Evolutionary conservation across 1,140 invertebrate genomes (phyloP).

Genomic region (Oryzaephilus surinamensis): DNA sequence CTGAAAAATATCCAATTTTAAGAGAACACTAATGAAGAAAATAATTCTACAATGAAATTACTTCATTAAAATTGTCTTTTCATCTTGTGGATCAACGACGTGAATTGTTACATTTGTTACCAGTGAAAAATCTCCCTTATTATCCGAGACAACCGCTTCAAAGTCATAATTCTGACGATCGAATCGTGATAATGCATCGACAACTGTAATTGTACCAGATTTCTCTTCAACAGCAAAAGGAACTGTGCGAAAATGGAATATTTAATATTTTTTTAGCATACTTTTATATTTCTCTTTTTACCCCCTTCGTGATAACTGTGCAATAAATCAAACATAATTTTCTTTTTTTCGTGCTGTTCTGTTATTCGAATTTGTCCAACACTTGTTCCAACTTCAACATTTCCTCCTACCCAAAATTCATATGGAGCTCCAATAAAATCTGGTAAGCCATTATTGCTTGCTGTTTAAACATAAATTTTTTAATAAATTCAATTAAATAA

Average conservation of each 20-base stretch:
- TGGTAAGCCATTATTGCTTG: constrained; percentile 43
- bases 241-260: constrained; percentile 61
- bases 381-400: constrained; percentile 70
- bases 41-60: constrained; percentile 34
- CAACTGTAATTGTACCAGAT: constrained; percentile 78
- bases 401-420: constrained; percentile 79
- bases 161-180: constrained; percentile 61
- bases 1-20: constrained; percentile 36
- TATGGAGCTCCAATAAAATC: constrained; percentile 82
- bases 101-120: constrained; percentile 75
- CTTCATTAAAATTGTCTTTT: constrained; percentile 56
- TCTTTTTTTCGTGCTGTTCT: constrained; percentile 52
- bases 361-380: constrained; percentile 74
- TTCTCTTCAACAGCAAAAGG: constrained; percentile 82
- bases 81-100: constrained; percentile 63
- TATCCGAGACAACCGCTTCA: constrained; percentile 65
- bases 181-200: constrained; percentile 61
- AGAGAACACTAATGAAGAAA: neutral
- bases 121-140: constrained; percentile 49
- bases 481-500: too few species aligned
- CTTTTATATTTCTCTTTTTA: too few species aligned
- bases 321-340: constrained; percentile 64
- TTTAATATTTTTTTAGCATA: too few species aligned
- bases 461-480: too few species aligned
- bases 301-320: constrained; percentile 74